Evolutionary conservation across 2,113 vertebrate genomes (phyloP).

Genomic region (Eclectus roratus): DNA sequence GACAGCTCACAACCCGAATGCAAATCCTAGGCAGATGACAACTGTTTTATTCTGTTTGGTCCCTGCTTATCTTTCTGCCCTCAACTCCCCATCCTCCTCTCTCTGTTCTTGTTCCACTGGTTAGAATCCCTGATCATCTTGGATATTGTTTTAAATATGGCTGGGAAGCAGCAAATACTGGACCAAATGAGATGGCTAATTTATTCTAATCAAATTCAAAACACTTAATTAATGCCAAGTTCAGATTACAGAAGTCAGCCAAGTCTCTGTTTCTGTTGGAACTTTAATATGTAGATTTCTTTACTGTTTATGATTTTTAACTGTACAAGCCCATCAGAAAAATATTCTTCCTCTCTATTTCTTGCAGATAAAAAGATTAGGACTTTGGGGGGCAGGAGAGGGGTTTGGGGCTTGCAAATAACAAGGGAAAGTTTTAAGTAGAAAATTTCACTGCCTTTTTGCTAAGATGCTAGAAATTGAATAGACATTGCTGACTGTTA

Average conservation of each 20-base stretch:
- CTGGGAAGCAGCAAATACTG: slow-evolving; percentile 22
- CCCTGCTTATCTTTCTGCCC: not conserved
- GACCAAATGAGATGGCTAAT: slow-evolving; percentile 19
- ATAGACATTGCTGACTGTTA: not conserved
- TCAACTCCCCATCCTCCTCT: not conserved
- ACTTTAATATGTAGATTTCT: slow-evolving; percentile 9
- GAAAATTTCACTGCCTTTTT: not conserved
- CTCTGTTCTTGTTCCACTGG: not conserved
- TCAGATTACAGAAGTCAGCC: slow-evolving; percentile 52
- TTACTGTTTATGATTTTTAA: slow-evolving; percentile 43
- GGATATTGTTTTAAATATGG: not conserved
- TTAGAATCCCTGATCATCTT: not conserved
- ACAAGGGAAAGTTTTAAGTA: not conserved
- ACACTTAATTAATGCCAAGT: slow-evolving; percentile 56
- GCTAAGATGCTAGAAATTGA: not conserved
- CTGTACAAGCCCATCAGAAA: slow-evolving; percentile 1
- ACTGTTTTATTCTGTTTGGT: not conserved
- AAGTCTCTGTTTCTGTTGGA: slow-evolving; percentile 68
- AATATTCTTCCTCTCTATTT: not conserved
- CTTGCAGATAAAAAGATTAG: not conserved
- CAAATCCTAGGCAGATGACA: not conserved
- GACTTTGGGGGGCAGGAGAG: not conserved
- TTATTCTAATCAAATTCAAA: slow-evolving; percentile 59
- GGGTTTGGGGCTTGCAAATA: not conserved
- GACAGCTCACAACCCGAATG: not conserved